These are phyloP conservation scores for Andricus quercusramuli DNA, from an alignment of 2,888 invertebrate genomes.

Conservation along the genomic window DNA sequence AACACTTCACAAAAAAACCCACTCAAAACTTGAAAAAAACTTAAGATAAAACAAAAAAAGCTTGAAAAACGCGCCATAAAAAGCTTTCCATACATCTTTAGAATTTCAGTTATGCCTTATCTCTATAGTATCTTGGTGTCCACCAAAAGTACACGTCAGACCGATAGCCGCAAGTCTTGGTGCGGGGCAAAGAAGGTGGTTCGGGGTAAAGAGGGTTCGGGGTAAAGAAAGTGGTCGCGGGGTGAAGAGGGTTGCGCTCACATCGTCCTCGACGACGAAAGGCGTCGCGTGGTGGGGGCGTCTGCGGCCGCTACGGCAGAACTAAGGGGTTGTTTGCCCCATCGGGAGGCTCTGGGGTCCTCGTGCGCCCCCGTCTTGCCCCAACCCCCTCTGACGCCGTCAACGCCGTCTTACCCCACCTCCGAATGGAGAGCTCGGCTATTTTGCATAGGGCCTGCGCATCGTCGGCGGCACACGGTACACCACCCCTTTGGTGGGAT, in stretches of 20 bases:
- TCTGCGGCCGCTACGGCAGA: constrained; percentile 76
- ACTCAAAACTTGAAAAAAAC: not conserved
- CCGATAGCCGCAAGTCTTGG: constrained; percentile 12
- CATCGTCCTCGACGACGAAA: constrained; percentile 64
- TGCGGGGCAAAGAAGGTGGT: not conserved
- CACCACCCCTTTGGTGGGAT: constrained; percentile 42
- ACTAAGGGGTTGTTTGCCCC: constrained; percentile 78
- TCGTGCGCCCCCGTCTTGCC: constrained; percentile 57
- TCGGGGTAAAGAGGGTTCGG: constrained; percentile 47
- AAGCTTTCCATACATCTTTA: not conserved
- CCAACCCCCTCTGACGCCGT: constrained; percentile 49
- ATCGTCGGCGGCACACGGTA: constrained; percentile 62
- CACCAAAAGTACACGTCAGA: constrained; percentile 31
- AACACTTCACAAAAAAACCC: constrained; percentile 6
- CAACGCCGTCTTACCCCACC: constrained; percentile 60
- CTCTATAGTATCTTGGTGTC: constrained; percentile 8
- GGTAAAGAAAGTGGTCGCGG: constrained; percentile 46
- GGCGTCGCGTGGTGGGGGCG: constrained; percentile 76
- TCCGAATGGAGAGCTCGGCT: constrained; percentile 59
- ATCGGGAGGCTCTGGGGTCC: constrained; percentile 71
- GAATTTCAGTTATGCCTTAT: not conserved
- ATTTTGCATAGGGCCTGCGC: constrained; percentile 78
- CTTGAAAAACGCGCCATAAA: not conserved
- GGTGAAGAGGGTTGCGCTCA: constrained; percentile 59
- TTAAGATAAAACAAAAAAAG: not conserved